Base-by-base conservation (phyloP, 2,797 vertebrate species). In the Sciaenops ocellatus region DNA sequence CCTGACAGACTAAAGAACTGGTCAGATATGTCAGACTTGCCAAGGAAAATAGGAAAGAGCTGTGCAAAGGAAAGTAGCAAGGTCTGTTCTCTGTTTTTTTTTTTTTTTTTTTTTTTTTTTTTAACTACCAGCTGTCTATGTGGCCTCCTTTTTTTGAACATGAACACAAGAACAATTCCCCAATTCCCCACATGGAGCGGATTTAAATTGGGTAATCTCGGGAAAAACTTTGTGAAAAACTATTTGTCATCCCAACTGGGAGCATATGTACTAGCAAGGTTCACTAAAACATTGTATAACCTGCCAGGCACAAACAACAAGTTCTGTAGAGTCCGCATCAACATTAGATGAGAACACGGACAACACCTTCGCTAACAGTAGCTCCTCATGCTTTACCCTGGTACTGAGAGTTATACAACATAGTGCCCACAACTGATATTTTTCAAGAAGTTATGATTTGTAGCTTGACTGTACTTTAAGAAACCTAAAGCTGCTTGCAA, bases 141-240 rank as follows among this genome's bases (percentile, higher is more conserved):
- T 62, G 61, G 57, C 18, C 62, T 78, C 65, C 62, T 59, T 51
- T 51, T 38, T 41, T 18, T 15, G 48, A 56, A 65, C 9, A 63
- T 22, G 13, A 69, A 56, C 46, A 73, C 26, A 46, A 52, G 42
- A 63, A 63, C 41, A 78, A 67, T 30, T 63, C 28, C 63, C 34
- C 30, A 47, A 18, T n/a, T 57, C 20, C 41, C 26, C 26, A 60
- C 55, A 47, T 48, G 59, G 42, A 73, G 26, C 18, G 24, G 2
- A 73, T 63, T 85, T 83, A 56, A 76, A 80, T 54, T 41, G 56
- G 22, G 30, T 70, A 61, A 72, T 55, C 0, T 1, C 44, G 5
- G 44, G 24, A 28, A 62, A 60, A 57, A 68, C 66, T 18, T 71
- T 42, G 16, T 34, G 46, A 54, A 57, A 54, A 60, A 59, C 60